phyloP scores from a whole-genome alignment of 2,888 invertebrate genomes.

The Linnaemya tessellans region DNA sequence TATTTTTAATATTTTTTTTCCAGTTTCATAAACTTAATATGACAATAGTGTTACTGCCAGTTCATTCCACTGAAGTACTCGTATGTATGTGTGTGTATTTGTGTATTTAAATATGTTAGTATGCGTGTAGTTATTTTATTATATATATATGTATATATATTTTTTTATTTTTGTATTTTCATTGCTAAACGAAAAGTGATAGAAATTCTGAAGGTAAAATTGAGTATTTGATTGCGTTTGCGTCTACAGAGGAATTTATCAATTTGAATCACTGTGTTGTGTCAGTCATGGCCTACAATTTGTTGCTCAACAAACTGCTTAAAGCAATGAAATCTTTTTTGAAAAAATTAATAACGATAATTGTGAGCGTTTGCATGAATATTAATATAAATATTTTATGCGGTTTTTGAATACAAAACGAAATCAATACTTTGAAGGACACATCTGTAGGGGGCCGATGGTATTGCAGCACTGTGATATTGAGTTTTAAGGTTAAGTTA shows the following conservation, averaged over 20 bases:
- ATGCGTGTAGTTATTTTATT: too few species aligned
- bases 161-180: conserved; percentile 40
- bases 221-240: neutral
- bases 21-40: neutral
- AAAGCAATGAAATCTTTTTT: conserved; percentile 43
- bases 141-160: neutral
- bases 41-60: too few species aligned
- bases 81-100: too few species aligned
- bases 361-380: conserved; percentile 3
- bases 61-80: too few species aligned
- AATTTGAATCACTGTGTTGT: conserved; percentile 8
- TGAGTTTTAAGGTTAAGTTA: conserved; percentile 7
- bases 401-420: conserved; percentile 26
- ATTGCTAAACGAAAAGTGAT: conserved; percentile 75
- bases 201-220: conserved; percentile 75
- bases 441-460: neutral
- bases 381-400: conserved; percentile 20
- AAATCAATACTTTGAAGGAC: conserved; percentile 51
- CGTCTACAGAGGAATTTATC: conserved; percentile 1
- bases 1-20: neutral
- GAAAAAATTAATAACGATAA: conserved; percentile 20
- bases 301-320: conserved; percentile 31
- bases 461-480: conserved; percentile 12
- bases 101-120: neutral
- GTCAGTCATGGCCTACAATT: conserved; percentile 36